These are phyloP conservation scores for Lysiphlebus fabarum DNA, from an alignment of 1,140 invertebrate genomes.

Conservation along the genomic window DNA sequence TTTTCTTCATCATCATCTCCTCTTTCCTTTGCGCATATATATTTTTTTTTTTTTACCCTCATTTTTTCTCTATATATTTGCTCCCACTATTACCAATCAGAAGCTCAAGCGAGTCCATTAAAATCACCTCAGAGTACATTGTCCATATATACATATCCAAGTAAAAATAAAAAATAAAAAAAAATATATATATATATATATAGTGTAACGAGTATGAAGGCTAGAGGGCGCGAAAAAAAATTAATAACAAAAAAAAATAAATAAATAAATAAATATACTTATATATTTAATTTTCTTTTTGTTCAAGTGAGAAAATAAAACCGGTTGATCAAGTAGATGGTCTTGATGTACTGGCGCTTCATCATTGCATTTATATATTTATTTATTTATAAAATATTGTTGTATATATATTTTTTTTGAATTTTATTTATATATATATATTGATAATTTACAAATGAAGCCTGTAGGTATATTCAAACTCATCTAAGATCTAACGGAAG, in stretches of 20 bases:
- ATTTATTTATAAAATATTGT: background rate
- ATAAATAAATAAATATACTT: too few relatives aligned
- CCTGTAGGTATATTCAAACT: background rate
- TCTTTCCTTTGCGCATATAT: background rate
- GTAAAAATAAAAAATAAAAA: too few relatives aligned
- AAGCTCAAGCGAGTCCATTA: background rate
- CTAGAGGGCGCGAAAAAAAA: constrained; percentile 23
- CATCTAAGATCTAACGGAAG: constrained; percentile 17
- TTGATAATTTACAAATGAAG: too few relatives aligned
- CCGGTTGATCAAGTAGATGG: constrained; percentile 17
- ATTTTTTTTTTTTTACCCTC: background rate
- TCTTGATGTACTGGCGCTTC: background rate
- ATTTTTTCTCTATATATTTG: background rate
- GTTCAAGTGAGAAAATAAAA: constrained; percentile 18
- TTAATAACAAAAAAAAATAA: too few relatives aligned
- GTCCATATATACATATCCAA: too few relatives aligned
- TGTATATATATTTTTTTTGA: background rate
- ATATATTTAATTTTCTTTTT: constrained; percentile 1
- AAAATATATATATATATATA: background rate
- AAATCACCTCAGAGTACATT: background rate
- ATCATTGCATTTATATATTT: too few relatives aligned
- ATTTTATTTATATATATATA: too few relatives aligned
- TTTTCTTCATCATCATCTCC: background rate
- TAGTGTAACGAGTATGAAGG: constrained; percentile 13
- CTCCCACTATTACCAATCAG: background rate